Percentiles rank a stretch among this genome's conserved stretches.
phyloP scores from a whole-genome alignment of 2,888 invertebrate genomes.

The Eupithecia pulchellata region DNA sequence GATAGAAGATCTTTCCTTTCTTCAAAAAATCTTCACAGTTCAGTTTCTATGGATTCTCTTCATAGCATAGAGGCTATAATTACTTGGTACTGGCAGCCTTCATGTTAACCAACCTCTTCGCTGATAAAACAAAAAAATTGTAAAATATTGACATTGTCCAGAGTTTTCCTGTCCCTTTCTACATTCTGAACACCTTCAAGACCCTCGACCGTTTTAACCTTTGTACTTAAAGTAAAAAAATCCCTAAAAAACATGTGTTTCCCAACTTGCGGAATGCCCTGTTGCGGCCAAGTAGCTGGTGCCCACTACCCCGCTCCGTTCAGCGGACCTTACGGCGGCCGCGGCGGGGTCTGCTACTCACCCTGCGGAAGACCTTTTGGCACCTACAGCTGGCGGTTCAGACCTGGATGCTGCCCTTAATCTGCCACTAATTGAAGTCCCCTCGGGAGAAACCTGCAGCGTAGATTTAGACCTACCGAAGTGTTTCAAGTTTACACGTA shows the following conservation, averaged over 20 bases:
- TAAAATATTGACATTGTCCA: background rate
- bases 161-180: background rate
- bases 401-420: conserved; percentile 2
- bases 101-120: background rate
- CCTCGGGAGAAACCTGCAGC: background rate
- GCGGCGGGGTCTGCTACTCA: background rate
- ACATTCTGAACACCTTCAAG: conserved; percentile 3
- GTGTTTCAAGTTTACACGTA: background rate
- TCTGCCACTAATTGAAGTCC: background rate
- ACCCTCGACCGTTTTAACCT: background rate
- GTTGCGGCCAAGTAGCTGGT: conserved; percentile 5
- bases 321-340: background rate
- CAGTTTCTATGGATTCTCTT: background rate
- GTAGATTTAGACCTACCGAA: background rate
- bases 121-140: background rate
- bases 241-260: conserved; percentile 17
- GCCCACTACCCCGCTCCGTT: conserved; percentile 1
- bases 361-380: conserved; percentile 19
- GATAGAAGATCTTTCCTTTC: background rate
- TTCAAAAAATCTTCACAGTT: background rate
- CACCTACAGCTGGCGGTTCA: conserved; percentile 13
- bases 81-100: background rate
- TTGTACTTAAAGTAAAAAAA: background rate
- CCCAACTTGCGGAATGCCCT: conserved; percentile 32
- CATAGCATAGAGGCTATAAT: background rate